A percentile compares a stretch with the other conserved stretches of the same genome.
Evolutionary conservation across 35 echinoderm and acorn worm species (phyloP).

Genomic region (Chiridota heheva): DNA sequence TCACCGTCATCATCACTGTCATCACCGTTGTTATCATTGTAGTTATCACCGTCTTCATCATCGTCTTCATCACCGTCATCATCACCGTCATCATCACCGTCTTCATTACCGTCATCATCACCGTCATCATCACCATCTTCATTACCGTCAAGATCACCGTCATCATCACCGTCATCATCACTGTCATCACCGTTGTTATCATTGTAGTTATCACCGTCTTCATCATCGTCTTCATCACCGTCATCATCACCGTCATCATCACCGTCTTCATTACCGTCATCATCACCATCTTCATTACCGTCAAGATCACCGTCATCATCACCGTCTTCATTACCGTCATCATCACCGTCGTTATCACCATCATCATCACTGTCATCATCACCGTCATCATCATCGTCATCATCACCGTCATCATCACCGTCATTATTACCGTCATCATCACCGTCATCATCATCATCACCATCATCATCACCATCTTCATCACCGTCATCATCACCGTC

Average conservation of each 20-base stretch:
- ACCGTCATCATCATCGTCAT: conserved; percentile 10
- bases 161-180: not conserved
- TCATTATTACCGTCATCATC: not conserved
- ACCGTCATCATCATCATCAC: not conserved
- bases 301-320: not conserved
- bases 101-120: not conserved
- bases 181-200: not conserved
- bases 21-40: not conserved
- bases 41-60: no score
- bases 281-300: not conserved
- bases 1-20: no score
- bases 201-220: no score
- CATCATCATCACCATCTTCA: not conserved
- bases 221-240: no score
- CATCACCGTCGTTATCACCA: not conserved
- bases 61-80: not conserved
- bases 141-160: no score
- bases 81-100: no score
- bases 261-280: not conserved
- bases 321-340: not conserved
- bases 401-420: not conserved
- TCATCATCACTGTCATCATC: not conserved
- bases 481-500: not conserved
- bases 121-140: not conserved
- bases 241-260: not conserved